Base-by-base conservation (phyloP, 2,113 vertebrate species). In the Glaucomys volans region DNA sequence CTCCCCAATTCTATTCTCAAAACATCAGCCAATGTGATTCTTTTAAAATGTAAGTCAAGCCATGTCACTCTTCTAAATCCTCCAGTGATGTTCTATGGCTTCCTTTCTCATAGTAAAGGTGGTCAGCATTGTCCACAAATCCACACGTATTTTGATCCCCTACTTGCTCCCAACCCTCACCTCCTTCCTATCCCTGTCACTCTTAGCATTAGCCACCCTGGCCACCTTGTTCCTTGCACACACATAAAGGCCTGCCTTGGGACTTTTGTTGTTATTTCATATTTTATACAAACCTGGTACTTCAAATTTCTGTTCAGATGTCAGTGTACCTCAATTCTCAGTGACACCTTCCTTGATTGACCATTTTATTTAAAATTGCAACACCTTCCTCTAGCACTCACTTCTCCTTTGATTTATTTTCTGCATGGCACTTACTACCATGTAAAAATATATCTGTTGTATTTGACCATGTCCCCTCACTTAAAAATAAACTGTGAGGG, bases 141-240 rank as follows among this genome's bases (percentile, higher is more conserved):
- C 44, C 16, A 28, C 4, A 8, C 44, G 28, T 77, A 24, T 9
- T 2, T 0, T 59, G 30, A 54, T 30, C 24, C 40, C 37, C 72
- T 69, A 40, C 85, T 69, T 50, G 26, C 71, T 71, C 44, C 30
- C 47, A 67, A 52, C 22, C 59, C 17, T 62, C 59, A 4, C 35
- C 64, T 35, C 66, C n/a, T 18, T 3, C 12, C 77, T 20, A 0
- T 0, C 2, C 26, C 57, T 42, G 10, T 8, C 42, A 24, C 17
- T 67, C 72, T 37, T 28, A 35, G 57, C 40, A 62, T 32, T 44
- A 32, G 67, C 50, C 37, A 5, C 74, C 40, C n/a, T 13, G 37
- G 18, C 74, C 3, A 1, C 62, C 37, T n/a, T 71, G 5, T 28
- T 57, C 64, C 37, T n/a, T 26, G 5, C 24, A 80, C 6, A 40